These are phyloP conservation scores for Brachyrhaphis roseni DNA, from an alignment of 2,797 vertebrate species.

Conservation along the genomic window DNA sequence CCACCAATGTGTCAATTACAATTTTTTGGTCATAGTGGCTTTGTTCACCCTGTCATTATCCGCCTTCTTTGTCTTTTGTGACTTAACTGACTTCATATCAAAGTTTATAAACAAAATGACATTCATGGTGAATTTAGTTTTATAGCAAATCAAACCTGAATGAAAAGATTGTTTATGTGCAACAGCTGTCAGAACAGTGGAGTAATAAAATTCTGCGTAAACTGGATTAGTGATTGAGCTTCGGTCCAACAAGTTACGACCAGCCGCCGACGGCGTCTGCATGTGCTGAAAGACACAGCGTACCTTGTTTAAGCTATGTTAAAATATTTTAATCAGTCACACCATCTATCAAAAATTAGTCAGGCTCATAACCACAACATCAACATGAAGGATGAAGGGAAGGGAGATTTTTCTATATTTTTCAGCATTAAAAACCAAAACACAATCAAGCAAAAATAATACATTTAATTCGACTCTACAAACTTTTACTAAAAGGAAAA, in stretches of 20 bases:
- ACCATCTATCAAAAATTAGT: not conserved
- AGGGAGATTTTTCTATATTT: not conserved
- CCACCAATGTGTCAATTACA: constrained; percentile 4
- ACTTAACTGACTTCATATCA: not conserved
- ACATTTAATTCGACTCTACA: not conserved
- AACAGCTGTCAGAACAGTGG: not conserved
- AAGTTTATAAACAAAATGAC: not conserved
- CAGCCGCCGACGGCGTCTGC: not conserved
- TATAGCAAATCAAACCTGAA: not conserved
- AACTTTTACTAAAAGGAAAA: not conserved
- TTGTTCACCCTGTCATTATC: not conserved
- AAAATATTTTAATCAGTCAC: not conserved
- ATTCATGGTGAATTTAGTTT: not conserved
- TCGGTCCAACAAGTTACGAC: not conserved
- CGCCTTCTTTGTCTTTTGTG: not conserved
- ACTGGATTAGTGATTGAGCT: not conserved
- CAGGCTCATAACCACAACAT: not conserved
- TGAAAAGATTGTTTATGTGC: not conserved
- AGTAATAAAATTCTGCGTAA: not conserved
- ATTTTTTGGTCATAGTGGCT: not conserved
- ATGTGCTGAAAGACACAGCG: not conserved
- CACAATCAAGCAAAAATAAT: not conserved
- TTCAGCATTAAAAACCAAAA: not conserved
- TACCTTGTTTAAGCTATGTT: not conserved
- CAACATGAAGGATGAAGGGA: not conserved